Percentiles rank a stretch among this genome's conserved stretches.
These are phyloP conservation scores for Osmerus eperlanus DNA, from an alignment of 2,113 vertebrate genomes.

Conservation along the genomic window DNA sequence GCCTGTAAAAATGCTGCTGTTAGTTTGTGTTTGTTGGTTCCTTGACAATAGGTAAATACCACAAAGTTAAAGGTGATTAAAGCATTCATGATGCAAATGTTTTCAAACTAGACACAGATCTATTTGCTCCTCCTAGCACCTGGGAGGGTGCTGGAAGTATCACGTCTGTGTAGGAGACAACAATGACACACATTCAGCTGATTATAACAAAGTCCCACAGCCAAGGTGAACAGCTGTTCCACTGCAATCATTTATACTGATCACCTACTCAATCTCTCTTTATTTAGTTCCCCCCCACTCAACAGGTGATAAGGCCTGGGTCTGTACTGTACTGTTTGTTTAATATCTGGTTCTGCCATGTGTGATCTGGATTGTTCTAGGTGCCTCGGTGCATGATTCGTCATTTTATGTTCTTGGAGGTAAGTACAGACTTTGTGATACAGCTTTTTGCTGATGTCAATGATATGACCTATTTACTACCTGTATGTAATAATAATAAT, in stretches of 20 bases:
- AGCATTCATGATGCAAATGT: too few relatives aligned
- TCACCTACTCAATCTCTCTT: not conserved
- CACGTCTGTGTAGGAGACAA: not conserved
- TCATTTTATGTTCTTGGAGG: not conserved
- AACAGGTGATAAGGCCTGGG: not conserved
- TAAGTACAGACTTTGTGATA: not conserved
- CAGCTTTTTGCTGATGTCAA: too few relatives aligned
- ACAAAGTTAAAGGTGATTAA: too few relatives aligned
- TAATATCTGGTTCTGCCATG: not conserved
- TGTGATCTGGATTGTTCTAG: not conserved
- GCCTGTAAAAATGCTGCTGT: too few relatives aligned
- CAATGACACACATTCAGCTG: slow-evolving; percentile 9
- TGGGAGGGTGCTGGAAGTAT: too few relatives aligned
- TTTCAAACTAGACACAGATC: too few relatives aligned
- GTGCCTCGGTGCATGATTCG: too few relatives aligned
- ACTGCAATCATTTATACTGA: slow-evolving; percentile 14
- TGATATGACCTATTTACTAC: too few relatives aligned
- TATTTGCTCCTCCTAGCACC: too few relatives aligned
- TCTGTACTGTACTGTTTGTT: not conserved
- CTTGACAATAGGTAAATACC: too few relatives aligned
- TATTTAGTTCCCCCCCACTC: not conserved
- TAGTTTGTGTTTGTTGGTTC: too few relatives aligned
- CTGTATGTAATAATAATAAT: too few relatives aligned
- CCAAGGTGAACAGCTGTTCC: slow-evolving; percentile 19
- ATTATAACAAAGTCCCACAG: not conserved